Evolutionary conservation across 2,888 invertebrate genomes (phyloP).

Genomic region (Platycnemis pennipes): DNA sequence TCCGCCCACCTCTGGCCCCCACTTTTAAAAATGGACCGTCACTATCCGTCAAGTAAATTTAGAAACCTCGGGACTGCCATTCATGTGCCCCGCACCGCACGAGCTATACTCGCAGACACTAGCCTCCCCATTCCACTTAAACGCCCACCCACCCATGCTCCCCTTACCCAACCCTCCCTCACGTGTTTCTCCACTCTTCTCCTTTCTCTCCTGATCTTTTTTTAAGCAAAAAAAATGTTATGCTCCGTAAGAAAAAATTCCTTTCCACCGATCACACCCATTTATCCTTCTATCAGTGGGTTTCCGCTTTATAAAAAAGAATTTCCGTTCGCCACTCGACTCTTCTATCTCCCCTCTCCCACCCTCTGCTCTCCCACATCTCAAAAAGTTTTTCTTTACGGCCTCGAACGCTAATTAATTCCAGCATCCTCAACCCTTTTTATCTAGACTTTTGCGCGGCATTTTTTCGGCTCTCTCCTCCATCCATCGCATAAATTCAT

Average conservation of each 20-base stretch:
- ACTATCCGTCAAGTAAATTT: constrained; percentile 68
- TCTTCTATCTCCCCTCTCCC: too few relatives aligned
- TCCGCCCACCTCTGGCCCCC: background rate
- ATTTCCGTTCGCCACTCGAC: too few relatives aligned
- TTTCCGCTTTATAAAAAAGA: background rate
- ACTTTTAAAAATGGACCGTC: constrained; percentile 66
- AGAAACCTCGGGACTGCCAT: constrained; percentile 66
- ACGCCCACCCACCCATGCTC: too few relatives aligned
- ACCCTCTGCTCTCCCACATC: background rate
- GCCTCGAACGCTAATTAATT: background rate
- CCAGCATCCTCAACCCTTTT: background rate
- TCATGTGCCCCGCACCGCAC: constrained; percentile 58
- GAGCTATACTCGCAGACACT: background rate
- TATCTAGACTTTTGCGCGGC: background rate
- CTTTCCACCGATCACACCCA: background rate
- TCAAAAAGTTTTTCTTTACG: constrained; percentile 2
- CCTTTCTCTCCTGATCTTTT: too few relatives aligned
- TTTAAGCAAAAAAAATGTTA: background rate
- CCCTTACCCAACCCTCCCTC: too few relatives aligned
- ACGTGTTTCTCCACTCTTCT: too few relatives aligned
- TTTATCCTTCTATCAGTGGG: background rate
- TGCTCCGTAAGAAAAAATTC: background rate
- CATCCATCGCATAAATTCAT: background rate
- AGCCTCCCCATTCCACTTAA: too few relatives aligned
- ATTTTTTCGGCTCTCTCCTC: background rate